Base-by-base conservation (phyloP, 2,888 invertebrate species). In the Urechis unicinctus region DNA sequence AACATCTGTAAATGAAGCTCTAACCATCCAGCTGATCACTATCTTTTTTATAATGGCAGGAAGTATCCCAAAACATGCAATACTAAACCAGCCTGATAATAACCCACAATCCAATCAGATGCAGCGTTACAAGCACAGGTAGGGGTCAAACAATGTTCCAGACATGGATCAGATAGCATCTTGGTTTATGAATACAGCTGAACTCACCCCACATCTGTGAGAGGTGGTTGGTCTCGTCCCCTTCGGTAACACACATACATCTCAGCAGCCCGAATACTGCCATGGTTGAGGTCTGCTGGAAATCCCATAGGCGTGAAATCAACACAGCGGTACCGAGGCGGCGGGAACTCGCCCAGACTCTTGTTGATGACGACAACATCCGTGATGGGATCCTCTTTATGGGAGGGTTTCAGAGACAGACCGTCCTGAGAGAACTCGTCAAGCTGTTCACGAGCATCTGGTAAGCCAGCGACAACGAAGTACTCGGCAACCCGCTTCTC, bases 401-500 rank as follows among this genome's bases (percentile, higher is more conserved):
- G 87, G 85, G 75, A 86, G 85, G 73, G 87, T 87, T 68, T 90
- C 48, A 92, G 83, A 72, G 88, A 88, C 2, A 83, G 81, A 22
- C 82, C 82, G 66, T 85, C 84, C 61, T 88, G 86, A 60, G 87
- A 86, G 75, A 89, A 89, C 59, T 89, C 88, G 45, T 84, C 85
- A 28, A 61, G 58, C 3, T 28, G 31, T 30, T 30, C 13, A 29
- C 88, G 86, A 71, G 86, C 84, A 61, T 88, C 88, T 21, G 93
- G 89, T 76, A 96, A 82, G 29, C 97, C 97, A 73, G 96, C 95
- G 60, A 97, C 90, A 65, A 98, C 94, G 82, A 98, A 98, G 81
- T 97, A 97, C 82, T 98, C 97, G 26, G 92, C 95, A 61, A 96
- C 90, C 59, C 79, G 66, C 29, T 69, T 68, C 46, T 73, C 75